phyloP scores from a whole-genome alignment of 2,888 invertebrate species.

The Amaurobius ferox region DNA sequence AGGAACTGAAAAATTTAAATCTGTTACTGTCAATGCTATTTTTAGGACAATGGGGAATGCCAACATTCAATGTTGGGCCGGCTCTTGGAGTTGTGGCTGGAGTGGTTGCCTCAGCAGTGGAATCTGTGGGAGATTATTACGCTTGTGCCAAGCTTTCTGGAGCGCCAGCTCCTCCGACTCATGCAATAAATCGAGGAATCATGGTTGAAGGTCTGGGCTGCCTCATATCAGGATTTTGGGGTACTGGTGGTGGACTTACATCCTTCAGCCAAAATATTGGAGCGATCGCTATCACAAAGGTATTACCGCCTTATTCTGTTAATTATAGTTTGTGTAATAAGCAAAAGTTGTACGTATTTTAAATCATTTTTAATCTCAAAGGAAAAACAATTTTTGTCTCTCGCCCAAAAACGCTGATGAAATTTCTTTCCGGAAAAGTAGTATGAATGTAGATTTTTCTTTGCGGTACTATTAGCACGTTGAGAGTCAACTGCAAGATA shows the following conservation, averaged over 20 bases:
- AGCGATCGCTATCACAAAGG: conserved; percentile 66
- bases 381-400: too few relatives aligned
- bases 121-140: conserved; percentile 92
- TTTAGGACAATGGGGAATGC: conserved; percentile 86
- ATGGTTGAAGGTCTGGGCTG: conserved; percentile 79
- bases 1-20: background rate
- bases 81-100: conserved; percentile 89
- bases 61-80: conserved; percentile 84
- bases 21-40: background rate
- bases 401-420: too few relatives aligned
- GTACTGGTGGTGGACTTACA: conserved; percentile 79
- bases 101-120: conserved; percentile 88
- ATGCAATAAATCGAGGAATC: conserved; percentile 79
- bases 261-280: conserved; percentile 80
- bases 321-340: too few relatives aligned
- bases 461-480: too few relatives aligned
- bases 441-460: too few relatives aligned
- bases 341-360: too few relatives aligned
- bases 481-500: too few relatives aligned
- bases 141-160: conserved; percentile 84
- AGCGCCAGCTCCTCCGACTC: conserved; percentile 78
- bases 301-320: too few relatives aligned
- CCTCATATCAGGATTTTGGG: conserved; percentile 79
- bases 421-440: too few relatives aligned
- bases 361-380: too few relatives aligned